phyloP scores from a whole-genome alignment of 1,140 invertebrate genomes.

The Semibalanus balanoides region DNA sequence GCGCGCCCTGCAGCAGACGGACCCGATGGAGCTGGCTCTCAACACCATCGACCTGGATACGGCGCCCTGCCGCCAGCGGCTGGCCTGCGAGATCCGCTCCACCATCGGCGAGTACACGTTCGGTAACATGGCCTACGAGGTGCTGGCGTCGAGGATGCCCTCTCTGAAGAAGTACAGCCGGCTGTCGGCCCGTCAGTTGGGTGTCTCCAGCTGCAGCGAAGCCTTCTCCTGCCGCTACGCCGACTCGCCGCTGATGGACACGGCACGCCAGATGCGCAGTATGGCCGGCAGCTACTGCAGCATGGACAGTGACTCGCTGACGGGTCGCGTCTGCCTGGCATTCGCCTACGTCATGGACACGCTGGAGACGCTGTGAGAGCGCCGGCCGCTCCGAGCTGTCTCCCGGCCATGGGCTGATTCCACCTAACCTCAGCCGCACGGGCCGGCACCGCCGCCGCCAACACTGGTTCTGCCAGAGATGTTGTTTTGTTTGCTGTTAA shows the following conservation, averaged over 20 bases:
- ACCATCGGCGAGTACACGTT: not conserved
- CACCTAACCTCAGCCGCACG: too few relatives aligned
- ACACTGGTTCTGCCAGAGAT: too few relatives aligned
- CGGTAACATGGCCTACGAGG: not conserved
- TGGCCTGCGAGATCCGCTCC: not conserved
- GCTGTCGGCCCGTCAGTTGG: not conserved
- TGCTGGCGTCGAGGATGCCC: not conserved
- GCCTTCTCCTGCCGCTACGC: not conserved
- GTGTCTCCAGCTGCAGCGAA: not conserved
- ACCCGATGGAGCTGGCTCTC: not conserved
- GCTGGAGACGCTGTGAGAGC: constrained; percentile 1
- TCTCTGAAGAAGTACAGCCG: not conserved
- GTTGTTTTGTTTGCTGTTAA: too few relatives aligned
- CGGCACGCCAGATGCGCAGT: not conserved
- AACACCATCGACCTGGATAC: constrained; percentile 6
- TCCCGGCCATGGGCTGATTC: too few relatives aligned
- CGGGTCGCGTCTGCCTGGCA: not conserved
- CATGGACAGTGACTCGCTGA: not conserved
- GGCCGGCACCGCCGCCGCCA: too few relatives aligned
- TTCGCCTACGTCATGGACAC: not conserved
- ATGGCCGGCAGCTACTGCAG: not conserved
- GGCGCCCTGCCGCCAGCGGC: not conserved
- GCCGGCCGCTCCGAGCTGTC: too few relatives aligned
- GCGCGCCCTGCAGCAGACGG: not conserved
- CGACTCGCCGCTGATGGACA: not conserved